Conservation (phyloP, 2,113 vertebrate genomes). For the cattle (Bos taurus) region ARS-UCD2.0 NC_037343.1:72841501-72842000, state of each 20-base stretch:
- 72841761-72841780: not conserved
- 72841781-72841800: not conserved
- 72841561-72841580: not conserved
- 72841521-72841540: not conserved
- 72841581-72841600: not conserved
- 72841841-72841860: not conserved
- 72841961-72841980: not conserved
- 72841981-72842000: not conserved
- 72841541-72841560: too few relatives aligned
- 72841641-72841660: not conserved
- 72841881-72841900: not conserved
- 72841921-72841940: not conserved
- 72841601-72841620: not conserved
- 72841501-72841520: not conserved
- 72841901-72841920: not conserved
- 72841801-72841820: not conserved
- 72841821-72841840: not conserved
- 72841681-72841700: not conserved
- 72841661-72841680: not conserved
- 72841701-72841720: not conserved
- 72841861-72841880: not conserved
- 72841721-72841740: not conserved
- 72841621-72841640: not conserved
- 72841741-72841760: not conserved
- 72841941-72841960: not conserved